Evolutionary conservation across 2,113 vertebrate genomes (phyloP).

Genomic region (Poeciliopsis turrubarensis): DNA sequence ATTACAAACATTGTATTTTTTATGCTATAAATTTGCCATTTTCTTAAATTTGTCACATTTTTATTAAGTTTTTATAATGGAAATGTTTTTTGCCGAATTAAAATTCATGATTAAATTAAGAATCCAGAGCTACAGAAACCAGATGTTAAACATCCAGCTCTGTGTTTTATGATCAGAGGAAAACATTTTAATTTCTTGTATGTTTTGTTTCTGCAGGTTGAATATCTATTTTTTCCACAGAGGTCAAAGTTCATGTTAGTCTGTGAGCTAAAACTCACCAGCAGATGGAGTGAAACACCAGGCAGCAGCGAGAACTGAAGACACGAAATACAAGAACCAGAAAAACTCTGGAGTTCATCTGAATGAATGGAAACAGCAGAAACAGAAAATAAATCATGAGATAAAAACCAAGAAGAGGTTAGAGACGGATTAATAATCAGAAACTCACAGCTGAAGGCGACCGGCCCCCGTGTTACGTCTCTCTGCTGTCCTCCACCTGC

Average conservation of each 20-base stretch:
- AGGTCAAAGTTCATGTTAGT: not conserved
- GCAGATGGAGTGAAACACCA: conserved; percentile 25
- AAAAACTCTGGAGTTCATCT: not conserved
- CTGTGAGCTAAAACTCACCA: conserved; percentile 37
- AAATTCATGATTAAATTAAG: not conserved
- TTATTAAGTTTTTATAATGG: not conserved
- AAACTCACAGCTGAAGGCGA: conserved; percentile 61
- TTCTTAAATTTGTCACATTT: not conserved
- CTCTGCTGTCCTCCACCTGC: conserved; percentile 35
- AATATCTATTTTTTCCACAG: not conserved
- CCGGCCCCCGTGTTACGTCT: conserved; percentile 60
- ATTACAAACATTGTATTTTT: no score
- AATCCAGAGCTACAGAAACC: no score
- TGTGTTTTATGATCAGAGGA: no score
- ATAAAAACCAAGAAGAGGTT: no score
- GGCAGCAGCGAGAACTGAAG: conserved; percentile 63
- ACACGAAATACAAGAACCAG: not conserved
- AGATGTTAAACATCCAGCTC: no score
- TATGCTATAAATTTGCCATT: no score
- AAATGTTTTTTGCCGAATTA: not conserved
- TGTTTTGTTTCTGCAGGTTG: not conserved
- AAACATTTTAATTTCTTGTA: not conserved
- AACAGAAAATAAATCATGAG: no score
- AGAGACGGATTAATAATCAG: no score
- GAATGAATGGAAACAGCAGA: no score